phyloP scores from a whole-genome alignment of 2,113 vertebrate genomes.

The Irena cyanogastra region DNA sequence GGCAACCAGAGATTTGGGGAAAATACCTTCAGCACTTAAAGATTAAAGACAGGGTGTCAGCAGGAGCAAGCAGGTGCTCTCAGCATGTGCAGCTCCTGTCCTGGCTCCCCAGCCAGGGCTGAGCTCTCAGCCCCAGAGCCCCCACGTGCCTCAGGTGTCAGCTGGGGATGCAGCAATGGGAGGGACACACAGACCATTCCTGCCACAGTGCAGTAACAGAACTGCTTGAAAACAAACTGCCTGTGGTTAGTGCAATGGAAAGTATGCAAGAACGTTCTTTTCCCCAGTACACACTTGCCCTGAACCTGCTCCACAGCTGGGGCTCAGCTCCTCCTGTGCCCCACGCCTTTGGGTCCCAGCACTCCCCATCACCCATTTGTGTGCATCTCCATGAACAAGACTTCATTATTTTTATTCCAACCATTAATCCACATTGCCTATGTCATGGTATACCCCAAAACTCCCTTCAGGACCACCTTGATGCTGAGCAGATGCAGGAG shows the following conservation, averaged over 20 bases:
- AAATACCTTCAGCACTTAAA: not conserved
- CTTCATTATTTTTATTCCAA: not conserved
- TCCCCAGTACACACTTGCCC: not conserved
- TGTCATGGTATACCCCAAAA: rapidly evolving
- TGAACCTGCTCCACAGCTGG: not conserved
- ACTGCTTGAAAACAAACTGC: not conserved
- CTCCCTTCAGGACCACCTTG: not conserved
- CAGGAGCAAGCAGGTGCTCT: not conserved
- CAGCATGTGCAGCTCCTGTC: not conserved
- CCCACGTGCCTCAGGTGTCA: rapidly evolving
- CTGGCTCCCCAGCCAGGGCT: rapidly evolving
- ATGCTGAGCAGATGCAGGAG: not conserved
- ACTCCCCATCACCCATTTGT: rapidly evolving
- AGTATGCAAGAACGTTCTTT: not conserved
- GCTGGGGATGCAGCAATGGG: not conserved
- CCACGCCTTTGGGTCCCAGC: rapidly evolving
- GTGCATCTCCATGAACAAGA: not conserved
- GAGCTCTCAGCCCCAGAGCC: not conserved
- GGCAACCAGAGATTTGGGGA: not conserved
- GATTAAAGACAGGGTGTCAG: not conserved
- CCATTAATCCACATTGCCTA: rapidly evolving
- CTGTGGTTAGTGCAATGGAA: conserved; percentile 33
- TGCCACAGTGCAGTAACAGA: rapidly evolving
- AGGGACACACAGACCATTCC: not conserved
- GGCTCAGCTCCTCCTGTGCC: not conserved